Evolutionary conservation across 2,888 invertebrate species (phyloP).

Genomic region (Melinaea marsaeus): DNA sequence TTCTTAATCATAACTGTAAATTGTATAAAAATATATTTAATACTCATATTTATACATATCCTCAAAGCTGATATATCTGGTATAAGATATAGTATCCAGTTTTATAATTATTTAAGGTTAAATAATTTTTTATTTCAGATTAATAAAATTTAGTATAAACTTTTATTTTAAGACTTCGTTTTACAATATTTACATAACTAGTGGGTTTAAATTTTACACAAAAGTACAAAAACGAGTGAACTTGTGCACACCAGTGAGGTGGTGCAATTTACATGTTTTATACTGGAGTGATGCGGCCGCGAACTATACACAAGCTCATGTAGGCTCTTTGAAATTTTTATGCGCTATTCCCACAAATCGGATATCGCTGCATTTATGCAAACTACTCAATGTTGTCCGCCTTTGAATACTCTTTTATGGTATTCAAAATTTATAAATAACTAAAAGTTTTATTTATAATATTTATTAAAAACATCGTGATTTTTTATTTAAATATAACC

Average conservation of each 20-base stretch:
- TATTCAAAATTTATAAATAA: slow-evolving; percentile 24
- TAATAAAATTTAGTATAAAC: slow-evolving; percentile 16
- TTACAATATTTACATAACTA: slow-evolving; percentile 74
- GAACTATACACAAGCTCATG: slow-evolving; percentile 56
- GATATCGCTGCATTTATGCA: slow-evolving; percentile 61
- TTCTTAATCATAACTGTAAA: too few relatives aligned
- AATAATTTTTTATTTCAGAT: slow-evolving; percentile 8
- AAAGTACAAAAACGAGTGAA: slow-evolving; percentile 73
- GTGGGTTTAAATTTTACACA: slow-evolving; percentile 60
- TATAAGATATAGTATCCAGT: too few relatives aligned
- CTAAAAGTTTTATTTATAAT: too few relatives aligned
- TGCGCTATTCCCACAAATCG: slow-evolving; percentile 72
- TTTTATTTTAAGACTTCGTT: slow-evolving; percentile 40
- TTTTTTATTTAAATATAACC: too few relatives aligned
- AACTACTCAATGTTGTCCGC: slow-evolving; percentile 45
- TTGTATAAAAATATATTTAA: too few relatives aligned
- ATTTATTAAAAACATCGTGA: too few relatives aligned
- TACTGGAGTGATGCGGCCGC: slow-evolving; percentile 65
- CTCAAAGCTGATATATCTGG: too few relatives aligned
- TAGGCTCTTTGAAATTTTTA: slow-evolving; percentile 70
- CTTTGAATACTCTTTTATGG: slow-evolving; percentile 39
- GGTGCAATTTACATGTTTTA: slow-evolving; percentile 77
- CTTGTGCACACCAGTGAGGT: slow-evolving; percentile 67
- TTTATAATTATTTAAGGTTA: not conserved
- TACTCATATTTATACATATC: too few relatives aligned